Evolutionary conservation across 2,113 vertebrate genomes (phyloP).

Genomic region (Dasyurus viverrinus): DNA sequence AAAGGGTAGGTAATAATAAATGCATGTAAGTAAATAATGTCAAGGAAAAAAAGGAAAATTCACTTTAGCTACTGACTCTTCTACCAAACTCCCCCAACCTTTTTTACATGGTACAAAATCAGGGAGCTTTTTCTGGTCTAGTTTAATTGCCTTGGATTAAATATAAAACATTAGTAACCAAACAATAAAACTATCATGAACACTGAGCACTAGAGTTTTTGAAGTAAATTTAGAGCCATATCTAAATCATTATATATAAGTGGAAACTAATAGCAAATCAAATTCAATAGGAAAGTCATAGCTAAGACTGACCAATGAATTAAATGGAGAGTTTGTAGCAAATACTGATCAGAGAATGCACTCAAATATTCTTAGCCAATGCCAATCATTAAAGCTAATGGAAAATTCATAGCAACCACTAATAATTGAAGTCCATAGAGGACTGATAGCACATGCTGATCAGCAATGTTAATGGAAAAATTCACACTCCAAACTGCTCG

Average conservation of each 20-base stretch:
- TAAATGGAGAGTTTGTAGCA: constrained; percentile 51
- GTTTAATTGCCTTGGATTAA: constrained; percentile 42
- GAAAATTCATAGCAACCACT: constrained; percentile 68
- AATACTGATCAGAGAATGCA: constrained; percentile 58
- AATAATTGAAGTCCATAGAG: constrained; percentile 71
- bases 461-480: constrained; percentile 77
- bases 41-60: not conserved
- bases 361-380: constrained; percentile 59
- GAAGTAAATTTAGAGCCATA: constrained; percentile 34
- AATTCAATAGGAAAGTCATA: constrained; percentile 36
- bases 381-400: constrained; percentile 77
- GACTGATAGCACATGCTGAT: constrained; percentile 77
- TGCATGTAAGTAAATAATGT: not conserved
- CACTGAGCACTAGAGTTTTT: not conserved
- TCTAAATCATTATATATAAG: constrained; percentile 36
- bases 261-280: constrained; percentile 48
- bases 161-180: constrained; percentile 1
- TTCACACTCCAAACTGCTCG: constrained; percentile 67
- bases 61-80: not conserved
- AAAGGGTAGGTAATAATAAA: not conserved
- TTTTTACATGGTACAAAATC: not conserved
- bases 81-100: not conserved
- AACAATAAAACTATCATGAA: not conserved
- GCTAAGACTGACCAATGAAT: constrained; percentile 48
- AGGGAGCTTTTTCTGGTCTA: constrained; percentile 33